phyloP scores from a whole-genome alignment of 2,113 vertebrate species.

The Rhinolophus ferrumequinum region DNA sequence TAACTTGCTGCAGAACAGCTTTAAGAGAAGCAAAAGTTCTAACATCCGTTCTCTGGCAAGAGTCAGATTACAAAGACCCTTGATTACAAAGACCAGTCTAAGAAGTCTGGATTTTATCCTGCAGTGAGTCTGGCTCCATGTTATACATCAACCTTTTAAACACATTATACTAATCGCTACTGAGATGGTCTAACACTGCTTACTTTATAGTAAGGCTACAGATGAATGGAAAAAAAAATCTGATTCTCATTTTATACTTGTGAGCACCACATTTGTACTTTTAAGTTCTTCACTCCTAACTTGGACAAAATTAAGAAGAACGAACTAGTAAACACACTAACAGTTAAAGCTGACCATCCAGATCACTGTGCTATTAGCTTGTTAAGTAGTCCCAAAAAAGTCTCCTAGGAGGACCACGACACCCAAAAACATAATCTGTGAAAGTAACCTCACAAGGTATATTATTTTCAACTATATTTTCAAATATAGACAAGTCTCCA shows the following conservation, averaged over 20 bases:
- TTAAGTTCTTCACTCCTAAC: constrained; percentile 32
- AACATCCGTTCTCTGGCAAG: constrained; percentile 41
- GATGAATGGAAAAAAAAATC: not conserved
- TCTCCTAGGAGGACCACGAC: not conserved
- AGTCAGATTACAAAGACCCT: constrained; percentile 25
- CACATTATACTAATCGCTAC: not conserved
- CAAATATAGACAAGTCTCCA: constrained; percentile 45
- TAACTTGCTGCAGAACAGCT: constrained; percentile 2
- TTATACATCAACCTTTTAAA: not conserved
- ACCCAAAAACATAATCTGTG: constrained; percentile 44
- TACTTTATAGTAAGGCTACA: not conserved
- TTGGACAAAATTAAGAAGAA: constrained; percentile 27
- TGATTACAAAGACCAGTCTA: not conserved
- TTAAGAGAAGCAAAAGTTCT: constrained; percentile 38
- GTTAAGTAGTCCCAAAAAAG: not conserved
- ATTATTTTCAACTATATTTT: constrained; percentile 29
- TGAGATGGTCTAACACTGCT: not conserved
- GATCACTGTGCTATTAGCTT: not conserved
- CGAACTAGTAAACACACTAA: constrained; percentile 1
- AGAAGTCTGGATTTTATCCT: constrained; percentile 25
- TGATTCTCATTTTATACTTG: constrained; percentile 54
- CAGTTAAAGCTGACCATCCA: constrained; percentile 36
- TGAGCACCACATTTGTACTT: constrained; percentile 28
- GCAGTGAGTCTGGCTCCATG: not conserved
- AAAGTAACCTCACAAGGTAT: constrained; percentile 54